Percentiles rank a stretch among this genome's conserved stretches.
These are phyloP conservation scores for Eurystomus glaucurus DNA, from an alignment of 2,797 vertebrate species.

Conservation along the genomic window DNA sequence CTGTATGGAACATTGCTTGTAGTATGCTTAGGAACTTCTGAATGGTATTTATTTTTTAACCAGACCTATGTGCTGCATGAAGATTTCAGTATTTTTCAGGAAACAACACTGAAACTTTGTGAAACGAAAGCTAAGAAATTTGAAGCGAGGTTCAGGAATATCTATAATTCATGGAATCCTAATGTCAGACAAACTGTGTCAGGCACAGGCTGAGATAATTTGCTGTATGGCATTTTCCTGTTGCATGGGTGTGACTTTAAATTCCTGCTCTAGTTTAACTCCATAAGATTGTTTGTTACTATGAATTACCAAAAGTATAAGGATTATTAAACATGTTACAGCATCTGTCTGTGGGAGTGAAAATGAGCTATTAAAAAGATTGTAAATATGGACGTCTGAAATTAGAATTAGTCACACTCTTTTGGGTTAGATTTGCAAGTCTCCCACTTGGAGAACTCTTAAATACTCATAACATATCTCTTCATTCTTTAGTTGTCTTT, in stretches of 20 bases:
- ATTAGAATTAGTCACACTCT: conserved; percentile 9
- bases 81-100: neutral
- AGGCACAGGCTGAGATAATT: neutral
- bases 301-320: neutral
- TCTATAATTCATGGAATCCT: neutral
- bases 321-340: neutral
- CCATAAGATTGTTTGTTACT: neutral
- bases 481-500: neutral
- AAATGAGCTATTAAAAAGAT: conserved; percentile 1
- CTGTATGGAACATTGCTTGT: neutral
- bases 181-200: neutral
- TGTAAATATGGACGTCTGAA: conserved; percentile 19
- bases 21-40: neutral
- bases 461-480: neutral
- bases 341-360: neutral
- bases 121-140: neutral
- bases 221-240: neutral
- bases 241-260: neutral
- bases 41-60: neutral
- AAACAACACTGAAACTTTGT: neutral
- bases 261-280: neutral
- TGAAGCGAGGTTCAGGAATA: neutral
- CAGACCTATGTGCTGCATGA: neutral
- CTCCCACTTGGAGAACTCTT: neutral
- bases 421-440: conserved; percentile 23